Evolutionary conservation across 2,113 vertebrate species (phyloP).

Genomic region (Phaethornis superciliosus): DNA sequence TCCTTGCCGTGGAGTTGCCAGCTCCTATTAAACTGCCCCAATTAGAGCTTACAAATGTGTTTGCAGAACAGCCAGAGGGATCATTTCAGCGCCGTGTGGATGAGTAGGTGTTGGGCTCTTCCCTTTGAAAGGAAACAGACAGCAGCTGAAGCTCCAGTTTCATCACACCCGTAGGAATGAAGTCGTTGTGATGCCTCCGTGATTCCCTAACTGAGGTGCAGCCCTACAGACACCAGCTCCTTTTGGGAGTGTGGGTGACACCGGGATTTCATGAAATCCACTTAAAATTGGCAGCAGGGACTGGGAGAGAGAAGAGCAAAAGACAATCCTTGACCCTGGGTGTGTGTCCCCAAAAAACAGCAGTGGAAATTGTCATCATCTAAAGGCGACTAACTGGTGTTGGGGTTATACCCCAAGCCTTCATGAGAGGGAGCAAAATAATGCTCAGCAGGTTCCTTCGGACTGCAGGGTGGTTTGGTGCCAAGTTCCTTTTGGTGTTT

Average conservation of each 20-base stretch:
- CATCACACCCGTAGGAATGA: neutral
- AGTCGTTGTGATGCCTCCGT: neutral
- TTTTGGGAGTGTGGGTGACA: neutral
- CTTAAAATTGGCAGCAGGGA: neutral
- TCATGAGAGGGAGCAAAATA: neutral
- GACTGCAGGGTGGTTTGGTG: rapidly evolving
- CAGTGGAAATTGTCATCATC: neutral
- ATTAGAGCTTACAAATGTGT: neutral
- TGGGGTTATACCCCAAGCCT: neutral
- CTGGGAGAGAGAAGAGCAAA: neutral
- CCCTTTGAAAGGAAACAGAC: neutral
- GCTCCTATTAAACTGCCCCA: neutral
- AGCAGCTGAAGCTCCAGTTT: neutral
- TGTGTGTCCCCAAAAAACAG: neutral
- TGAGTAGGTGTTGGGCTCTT: neutral
- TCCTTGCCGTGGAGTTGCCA: neutral
- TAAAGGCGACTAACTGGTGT: neutral
- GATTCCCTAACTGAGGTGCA: neutral
- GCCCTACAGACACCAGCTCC: neutral
- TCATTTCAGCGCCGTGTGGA: neutral
- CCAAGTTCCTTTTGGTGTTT: neutral
- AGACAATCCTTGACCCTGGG: neutral
- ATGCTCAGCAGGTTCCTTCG: neutral
- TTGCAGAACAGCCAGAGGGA: neutral
- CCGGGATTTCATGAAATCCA: neutral